Percentiles rank a stretch among this genome's conserved stretches.
Conservation (phyloP, 2,113 vertebrate species). For the Xiphophorus couchianus region DNA sequence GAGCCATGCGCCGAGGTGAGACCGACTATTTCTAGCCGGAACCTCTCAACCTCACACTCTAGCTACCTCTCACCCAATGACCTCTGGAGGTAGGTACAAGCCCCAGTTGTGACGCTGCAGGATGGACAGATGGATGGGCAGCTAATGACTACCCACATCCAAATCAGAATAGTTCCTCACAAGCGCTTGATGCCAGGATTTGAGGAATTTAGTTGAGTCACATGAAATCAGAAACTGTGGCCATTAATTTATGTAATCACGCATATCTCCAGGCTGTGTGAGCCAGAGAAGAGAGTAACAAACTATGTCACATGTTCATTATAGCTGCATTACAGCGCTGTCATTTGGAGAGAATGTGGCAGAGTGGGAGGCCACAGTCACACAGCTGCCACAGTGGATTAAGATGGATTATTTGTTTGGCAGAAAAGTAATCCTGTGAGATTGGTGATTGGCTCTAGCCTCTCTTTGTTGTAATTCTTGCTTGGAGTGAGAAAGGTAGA, state of each 20-base stretch:
- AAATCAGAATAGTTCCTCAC: constrained; percentile 52
- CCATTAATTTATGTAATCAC: constrained; percentile 59
- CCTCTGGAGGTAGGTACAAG: no score
- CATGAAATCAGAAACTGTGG: constrained; percentile 53
- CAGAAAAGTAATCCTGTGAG: constrained; percentile 35
- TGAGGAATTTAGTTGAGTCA: constrained; percentile 52
- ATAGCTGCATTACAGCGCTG: constrained; percentile 47
- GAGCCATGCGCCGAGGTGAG: no score
- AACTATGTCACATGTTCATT: constrained; percentile 66
- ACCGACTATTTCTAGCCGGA: no score
- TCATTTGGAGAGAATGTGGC: constrained; percentile 53
- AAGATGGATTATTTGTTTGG: constrained; percentile 67
- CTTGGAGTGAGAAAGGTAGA: background rate
- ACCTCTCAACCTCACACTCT: no score
- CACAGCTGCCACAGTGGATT: constrained; percentile 60
- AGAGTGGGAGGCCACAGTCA: constrained; percentile 45
- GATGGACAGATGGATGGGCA: background rate
- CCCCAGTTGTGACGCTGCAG: no score
- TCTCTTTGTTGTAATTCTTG: constrained; percentile 2
- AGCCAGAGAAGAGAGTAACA: constrained; percentile 50
- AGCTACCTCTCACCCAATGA: no score
- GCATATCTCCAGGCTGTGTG: constrained; percentile 41
- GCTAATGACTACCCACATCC: constrained; percentile 8
- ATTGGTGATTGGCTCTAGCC: constrained; percentile 36
- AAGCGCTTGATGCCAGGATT: constrained; percentile 21